These are phyloP conservation scores for Telenomus remus DNA, from an alignment of 1,140 invertebrate genomes.

Conservation along the genomic window DNA sequence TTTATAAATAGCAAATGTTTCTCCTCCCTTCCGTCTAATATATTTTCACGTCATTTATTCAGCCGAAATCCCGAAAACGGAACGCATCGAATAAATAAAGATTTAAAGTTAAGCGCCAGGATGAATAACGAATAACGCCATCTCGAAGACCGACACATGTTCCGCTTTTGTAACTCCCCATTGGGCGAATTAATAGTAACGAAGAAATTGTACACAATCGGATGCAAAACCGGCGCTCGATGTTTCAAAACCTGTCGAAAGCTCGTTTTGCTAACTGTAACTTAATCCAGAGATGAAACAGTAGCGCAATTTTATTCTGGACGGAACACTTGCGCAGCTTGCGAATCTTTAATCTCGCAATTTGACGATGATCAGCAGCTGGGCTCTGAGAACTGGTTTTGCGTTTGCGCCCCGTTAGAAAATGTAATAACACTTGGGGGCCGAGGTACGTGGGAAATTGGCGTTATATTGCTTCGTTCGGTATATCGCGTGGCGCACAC, in stretches of 20 bases:
- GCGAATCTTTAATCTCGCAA: slow-evolving; percentile 51
- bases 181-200: no score
- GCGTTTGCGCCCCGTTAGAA: slow-evolving; percentile 55
- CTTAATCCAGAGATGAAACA: slow-evolving; percentile 16
- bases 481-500: slow-evolving; percentile 35
- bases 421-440: slow-evolving; percentile 48
- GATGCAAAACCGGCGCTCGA: background rate
- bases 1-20: slow-evolving; percentile 6
- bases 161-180: no score
- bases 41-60: background rate
- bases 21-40: background rate
- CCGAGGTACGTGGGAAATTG: slow-evolving; percentile 55
- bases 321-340: slow-evolving; percentile 32
- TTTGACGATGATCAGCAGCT: slow-evolving; percentile 55
- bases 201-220: background rate
- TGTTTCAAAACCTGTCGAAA: background rate
- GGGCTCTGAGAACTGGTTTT: slow-evolving; percentile 52
- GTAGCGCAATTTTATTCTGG: slow-evolving; percentile 3
- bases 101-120: no score
- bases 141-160: no score
- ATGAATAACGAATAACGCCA: no score
- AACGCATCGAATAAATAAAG: background rate
- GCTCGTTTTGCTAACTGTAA: slow-evolving; percentile 26
- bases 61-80: background rate
- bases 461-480: slow-evolving; percentile 40